Base-by-base conservation (phyloP, 2,113 vertebrate genomes). In the Callopanchax toddi region DNA sequence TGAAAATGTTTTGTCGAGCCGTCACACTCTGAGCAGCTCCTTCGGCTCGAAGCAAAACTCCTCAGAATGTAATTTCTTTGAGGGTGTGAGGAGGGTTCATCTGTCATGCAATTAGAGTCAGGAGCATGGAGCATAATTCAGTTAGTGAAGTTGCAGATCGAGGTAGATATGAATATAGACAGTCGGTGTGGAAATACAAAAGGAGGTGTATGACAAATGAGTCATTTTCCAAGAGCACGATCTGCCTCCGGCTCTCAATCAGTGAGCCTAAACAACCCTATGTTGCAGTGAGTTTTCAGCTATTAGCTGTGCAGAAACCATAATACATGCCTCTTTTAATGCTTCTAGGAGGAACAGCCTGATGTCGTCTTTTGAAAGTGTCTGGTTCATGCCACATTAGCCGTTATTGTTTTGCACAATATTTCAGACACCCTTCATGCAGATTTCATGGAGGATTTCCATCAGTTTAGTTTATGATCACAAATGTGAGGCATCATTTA, bases 71-170 rank as follows among this genome's bases (percentile, higher is more conserved):
- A 80, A 83, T 81, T 79, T 82, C 59, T 81, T 72, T 68, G 73
- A 49, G 84, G 79, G 81, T 84, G 82, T 65, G 61, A 60, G 66
- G 63, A 57, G 60, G 57, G 10, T 79, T 86, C 70, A 85, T 90
- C 83, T 78, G 66, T 90, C 86, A 82, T 56, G 63, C 80, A 87
- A 82, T 90, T 86, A 88, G 45, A 78, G 84, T 79, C 84, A 71
- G 74, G 51, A 53, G 71, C 67, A 59, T 9, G 3, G 43, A 68
- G 45, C 60, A 44, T 85, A 86, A 88, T 84, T 81, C 63, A 70
- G 61, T 87, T 84, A 59, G 63, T 36, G 71, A 51, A 15, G 18
- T 74, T 78, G 61, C 63, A 67, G 52, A 79, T 73, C 49, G 76
- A 65, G 46, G 78, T 21, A 23, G 59, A 75, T 82, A 71, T 86